Evolutionary conservation across 2,797 vertebrate genomes (phyloP), one percentile per base, ranked within the genome.

Genomic region (Danio choprae): DNA sequence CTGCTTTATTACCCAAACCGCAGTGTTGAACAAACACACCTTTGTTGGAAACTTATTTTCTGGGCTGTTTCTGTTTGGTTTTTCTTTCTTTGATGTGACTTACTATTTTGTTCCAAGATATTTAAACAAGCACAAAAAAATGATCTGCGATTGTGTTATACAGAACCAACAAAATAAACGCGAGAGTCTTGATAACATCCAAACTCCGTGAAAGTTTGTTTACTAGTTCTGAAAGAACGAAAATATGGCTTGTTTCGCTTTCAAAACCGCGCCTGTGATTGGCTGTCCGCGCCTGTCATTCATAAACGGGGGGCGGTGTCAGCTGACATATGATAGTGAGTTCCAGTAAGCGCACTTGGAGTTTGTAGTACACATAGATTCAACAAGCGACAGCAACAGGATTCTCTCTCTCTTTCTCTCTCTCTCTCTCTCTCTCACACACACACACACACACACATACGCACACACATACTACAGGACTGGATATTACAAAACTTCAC

Each of bases 261-360:
- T 81, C 65, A 59, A 70, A 5, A 6, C 18, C 79, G 7, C 72
- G 65, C 15, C 11, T 8, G 40, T 80, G 76, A 96, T 96, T 96
- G 95, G 96, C n/a, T 15, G 13, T 1, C 13, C 0, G 0, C 0
- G 0, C 13, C n/a, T 86, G 92, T 90, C 94, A 84, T 18, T 95
- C 91, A 89, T 60, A 4, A 3, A 55, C 4, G 82, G 88, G 88
- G 91, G 93, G 93, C 77, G 92, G 91, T 55, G 88, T 86, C 91
- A 83, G 84, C 55, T 87, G 92, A 91, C 91, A 87, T 87, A 91
- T 83, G 91, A 92, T 87, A 92, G 92, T 94, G 94, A 92, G 93
- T 95, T 95, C 93, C 94, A 94, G 95, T 95, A 95, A 95, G 88
- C 91, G 89, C 69, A 83, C 91, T 91, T 88, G 86, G 87, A 88